These are phyloP conservation scores for Dascyllus trimaculatus DNA, from an alignment of 2,113 vertebrate genomes.

Conservation along the genomic window DNA sequence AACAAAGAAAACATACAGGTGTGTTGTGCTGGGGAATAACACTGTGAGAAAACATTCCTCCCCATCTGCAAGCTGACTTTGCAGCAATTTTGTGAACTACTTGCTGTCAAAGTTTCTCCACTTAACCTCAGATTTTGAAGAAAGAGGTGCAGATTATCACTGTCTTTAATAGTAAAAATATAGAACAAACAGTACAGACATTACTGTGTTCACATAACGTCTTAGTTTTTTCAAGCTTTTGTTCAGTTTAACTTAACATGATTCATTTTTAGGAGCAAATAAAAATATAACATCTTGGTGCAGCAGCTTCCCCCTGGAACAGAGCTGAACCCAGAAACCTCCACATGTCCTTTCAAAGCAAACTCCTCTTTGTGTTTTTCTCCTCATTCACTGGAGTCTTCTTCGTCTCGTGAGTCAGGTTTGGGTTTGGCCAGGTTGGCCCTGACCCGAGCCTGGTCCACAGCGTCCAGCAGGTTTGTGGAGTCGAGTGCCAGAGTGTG, in stretches of 20 bases:
- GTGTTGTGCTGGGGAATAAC: no score
- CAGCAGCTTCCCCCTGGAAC: fast-evolving
- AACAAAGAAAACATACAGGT: no score
- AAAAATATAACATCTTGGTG: slow-evolving; percentile 10
- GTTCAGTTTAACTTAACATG: slow-evolving; percentile 5
- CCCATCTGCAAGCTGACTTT: no score
- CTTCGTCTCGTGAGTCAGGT: slow-evolving; percentile 80
- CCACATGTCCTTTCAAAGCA: not conserved
- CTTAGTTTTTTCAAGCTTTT: not conserved
- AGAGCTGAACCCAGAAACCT: not conserved
- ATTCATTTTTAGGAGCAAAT: not conserved
- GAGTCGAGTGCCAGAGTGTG: slow-evolving; percentile 94
- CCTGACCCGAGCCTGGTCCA: slow-evolving; percentile 93
- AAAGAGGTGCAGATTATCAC: not conserved
- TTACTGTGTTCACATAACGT: not conserved
- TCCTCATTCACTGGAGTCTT: slow-evolving; percentile 35
- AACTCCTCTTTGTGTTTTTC: not conserved
- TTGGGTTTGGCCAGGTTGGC: slow-evolving; percentile 86
- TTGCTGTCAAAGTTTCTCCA: no score
- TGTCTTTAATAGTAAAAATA: slow-evolving; percentile 12
- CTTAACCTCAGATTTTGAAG: no score
- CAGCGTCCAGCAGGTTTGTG: slow-evolving; percentile 95
- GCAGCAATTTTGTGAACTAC: no score
- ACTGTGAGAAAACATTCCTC: no score
- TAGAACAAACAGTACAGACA: slow-evolving; percentile 2